Percentiles rank a stretch among this genome's conserved stretches.
Evolutionary conservation across 2,797 vertebrate species (phyloP).

Genomic region (Myripristis jacobus): DNA sequence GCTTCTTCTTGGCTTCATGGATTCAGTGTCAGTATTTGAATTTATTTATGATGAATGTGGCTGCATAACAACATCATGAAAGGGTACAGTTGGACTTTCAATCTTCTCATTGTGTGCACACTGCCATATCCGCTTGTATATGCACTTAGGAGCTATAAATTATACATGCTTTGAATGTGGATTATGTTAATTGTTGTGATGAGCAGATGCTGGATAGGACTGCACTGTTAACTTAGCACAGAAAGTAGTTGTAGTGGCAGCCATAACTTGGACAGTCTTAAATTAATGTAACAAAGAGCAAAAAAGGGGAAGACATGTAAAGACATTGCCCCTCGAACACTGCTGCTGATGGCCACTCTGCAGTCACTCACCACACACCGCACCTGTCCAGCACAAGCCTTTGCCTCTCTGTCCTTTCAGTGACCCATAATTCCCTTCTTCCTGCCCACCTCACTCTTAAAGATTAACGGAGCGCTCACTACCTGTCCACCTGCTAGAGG

Average conservation of each 20-base stretch:
- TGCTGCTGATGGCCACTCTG: neutral
- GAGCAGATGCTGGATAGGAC: too few species aligned
- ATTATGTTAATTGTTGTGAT: too few species aligned
- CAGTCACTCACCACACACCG: constrained; percentile 25
- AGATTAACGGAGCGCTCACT: constrained; percentile 78
- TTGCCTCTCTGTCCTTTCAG: constrained; percentile 66
- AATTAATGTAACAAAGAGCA: neutral
- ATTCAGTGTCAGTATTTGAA: too few species aligned
- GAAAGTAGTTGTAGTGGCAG: neutral
- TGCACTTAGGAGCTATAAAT: too few species aligned
- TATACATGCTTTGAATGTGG: too few species aligned
- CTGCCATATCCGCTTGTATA: too few species aligned
- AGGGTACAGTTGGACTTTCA: too few species aligned
- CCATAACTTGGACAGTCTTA: constrained; percentile 1
- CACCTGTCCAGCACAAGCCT: constrained; percentile 37
- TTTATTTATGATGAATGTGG: too few species aligned
- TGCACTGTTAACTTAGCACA: too few species aligned
- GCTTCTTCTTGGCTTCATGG: too few species aligned
- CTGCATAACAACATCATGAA: too few species aligned
- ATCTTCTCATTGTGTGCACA: neutral
- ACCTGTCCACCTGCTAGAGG: constrained; percentile 83
- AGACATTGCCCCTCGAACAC: constrained; percentile 12
- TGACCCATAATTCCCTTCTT: constrained; percentile 83
- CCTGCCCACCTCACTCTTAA: constrained; percentile 76
- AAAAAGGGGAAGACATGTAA: constrained; percentile 3